Conservation (phyloP, 2,113 vertebrate species). For the Sakesphorus luctuosus region DNA sequence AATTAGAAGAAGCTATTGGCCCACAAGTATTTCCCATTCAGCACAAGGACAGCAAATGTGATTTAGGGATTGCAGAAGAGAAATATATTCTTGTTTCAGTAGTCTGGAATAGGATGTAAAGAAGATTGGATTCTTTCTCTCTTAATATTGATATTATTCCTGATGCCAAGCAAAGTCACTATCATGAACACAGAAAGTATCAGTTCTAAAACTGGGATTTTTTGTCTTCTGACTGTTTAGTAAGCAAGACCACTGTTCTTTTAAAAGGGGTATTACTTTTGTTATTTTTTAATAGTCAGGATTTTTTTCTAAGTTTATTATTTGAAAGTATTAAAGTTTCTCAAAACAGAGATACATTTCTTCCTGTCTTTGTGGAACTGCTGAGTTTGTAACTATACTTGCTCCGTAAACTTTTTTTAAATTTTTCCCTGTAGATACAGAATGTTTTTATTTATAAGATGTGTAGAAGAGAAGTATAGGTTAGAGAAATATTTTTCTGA, state of each 20-base stretch:
- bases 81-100: not conserved
- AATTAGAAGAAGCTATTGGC: not conserved
- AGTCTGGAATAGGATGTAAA: not conserved
- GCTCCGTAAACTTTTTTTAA: not conserved
- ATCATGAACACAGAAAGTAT: not conserved
- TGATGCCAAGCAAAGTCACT: not conserved
- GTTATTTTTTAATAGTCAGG: not conserved
- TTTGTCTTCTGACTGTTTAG: not conserved
- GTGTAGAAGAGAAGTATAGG: not conserved
- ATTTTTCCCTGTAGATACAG: not conserved
- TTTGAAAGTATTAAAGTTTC: not conserved
- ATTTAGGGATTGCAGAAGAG: not conserved
- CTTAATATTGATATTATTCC: not conserved
- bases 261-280: not conserved
- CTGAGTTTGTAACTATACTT: not conserved
- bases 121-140: not conserved
- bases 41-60: not conserved
- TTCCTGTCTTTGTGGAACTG: not conserved
- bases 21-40: not conserved
- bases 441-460: not conserved
- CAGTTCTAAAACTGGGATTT: not conserved
- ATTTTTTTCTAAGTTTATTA: not conserved
- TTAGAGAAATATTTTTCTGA: not conserved
- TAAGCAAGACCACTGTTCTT: not conserved
- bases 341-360: not conserved